A percentile compares a stretch with the other conserved stretches of the same genome.
These are phyloP conservation scores for Drosophila eugracilis DNA, from an alignment of 1,140 invertebrate species.

Conservation along the genomic window DNA sequence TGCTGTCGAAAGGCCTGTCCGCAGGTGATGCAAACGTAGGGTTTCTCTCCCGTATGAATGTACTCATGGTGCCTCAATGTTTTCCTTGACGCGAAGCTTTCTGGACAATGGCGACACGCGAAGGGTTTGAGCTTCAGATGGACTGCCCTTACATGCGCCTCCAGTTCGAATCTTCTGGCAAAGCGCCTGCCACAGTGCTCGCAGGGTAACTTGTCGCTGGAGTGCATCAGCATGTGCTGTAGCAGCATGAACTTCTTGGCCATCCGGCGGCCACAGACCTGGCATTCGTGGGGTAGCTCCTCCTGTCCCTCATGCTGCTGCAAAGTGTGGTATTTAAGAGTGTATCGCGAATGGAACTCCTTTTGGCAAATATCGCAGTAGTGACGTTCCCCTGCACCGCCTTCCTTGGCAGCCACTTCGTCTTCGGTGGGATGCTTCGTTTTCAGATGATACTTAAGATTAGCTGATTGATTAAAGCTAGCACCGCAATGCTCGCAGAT, in stretches of 20 bases:
- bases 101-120: conserved; percentile 64
- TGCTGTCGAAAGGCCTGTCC: conserved; percentile 85
- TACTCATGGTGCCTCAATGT: conserved; percentile 86
- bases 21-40: conserved; percentile 90
- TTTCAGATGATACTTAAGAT: conserved; percentile 70
- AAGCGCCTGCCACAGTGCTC: conserved; percentile 78
- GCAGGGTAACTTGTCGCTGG: conserved; percentile 70
- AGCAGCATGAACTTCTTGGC: conserved; percentile 80
- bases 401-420: conserved; percentile 52
- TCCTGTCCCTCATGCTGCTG: conserved; percentile 63
- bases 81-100: conserved; percentile 73
- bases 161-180: conserved; percentile 74
- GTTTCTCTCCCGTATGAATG: conserved; percentile 92
- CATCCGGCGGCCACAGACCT: conserved; percentile 73
- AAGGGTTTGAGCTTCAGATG: conserved; percentile 82
- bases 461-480: conserved; percentile 75
- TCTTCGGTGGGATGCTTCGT: conserved; percentile 78
- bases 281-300: conserved; percentile 61
- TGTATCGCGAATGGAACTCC: conserved; percentile 78
- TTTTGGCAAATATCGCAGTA: conserved; percentile 71
- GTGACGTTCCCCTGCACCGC: conserved; percentile 35
- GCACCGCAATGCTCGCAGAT: conserved; percentile 78
- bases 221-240: conserved; percentile 81
- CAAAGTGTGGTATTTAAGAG: conserved; percentile 71
- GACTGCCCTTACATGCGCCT: conserved; percentile 78